phyloP scores from a whole-genome alignment of 1,140 invertebrate genomes.

The Papilio helenus region DNA sequence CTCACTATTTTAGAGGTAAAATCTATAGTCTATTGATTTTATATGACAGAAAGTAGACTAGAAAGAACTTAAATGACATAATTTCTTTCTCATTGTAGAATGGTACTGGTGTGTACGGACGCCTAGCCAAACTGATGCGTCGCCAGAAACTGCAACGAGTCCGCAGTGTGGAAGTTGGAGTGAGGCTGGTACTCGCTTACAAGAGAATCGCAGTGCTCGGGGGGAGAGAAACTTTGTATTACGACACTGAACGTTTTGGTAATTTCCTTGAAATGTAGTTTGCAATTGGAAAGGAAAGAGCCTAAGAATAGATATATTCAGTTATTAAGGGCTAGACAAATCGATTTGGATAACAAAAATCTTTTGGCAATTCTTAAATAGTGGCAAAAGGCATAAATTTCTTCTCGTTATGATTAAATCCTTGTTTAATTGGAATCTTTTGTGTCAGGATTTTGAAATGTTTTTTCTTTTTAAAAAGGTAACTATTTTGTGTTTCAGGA shows the following conservation, averaged over 20 bases:
- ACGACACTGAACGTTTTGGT: conserved; percentile 88
- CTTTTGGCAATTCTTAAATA: no score
- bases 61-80: not conserved
- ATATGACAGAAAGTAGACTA: no score
- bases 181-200: conserved; percentile 83
- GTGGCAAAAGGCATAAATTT: no score
- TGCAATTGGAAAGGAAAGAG: not conserved
- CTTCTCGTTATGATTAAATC: no score
- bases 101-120: conserved; percentile 88
- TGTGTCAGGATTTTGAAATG: not conserved
- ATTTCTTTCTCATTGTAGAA: conserved; percentile 69
- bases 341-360: not conserved
- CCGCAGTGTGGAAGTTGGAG: conserved; percentile 86
- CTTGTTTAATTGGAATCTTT: no score
- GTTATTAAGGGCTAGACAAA: not conserved
- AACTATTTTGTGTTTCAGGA: conserved; percentile 73
- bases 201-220: conserved; percentile 85
- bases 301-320: not conserved
- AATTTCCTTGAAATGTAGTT: conserved; percentile 35
- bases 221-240: conserved; percentile 87
- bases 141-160: conserved; percentile 83
- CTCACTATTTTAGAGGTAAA: conserved; percentile 86
- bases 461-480: not conserved
- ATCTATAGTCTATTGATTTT: conserved; percentile 4
- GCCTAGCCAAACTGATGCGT: conserved; percentile 86